These are phyloP conservation scores for Drosophila watanabei DNA, from an alignment of 1,140 invertebrate genomes.

Conservation along the genomic window DNA sequence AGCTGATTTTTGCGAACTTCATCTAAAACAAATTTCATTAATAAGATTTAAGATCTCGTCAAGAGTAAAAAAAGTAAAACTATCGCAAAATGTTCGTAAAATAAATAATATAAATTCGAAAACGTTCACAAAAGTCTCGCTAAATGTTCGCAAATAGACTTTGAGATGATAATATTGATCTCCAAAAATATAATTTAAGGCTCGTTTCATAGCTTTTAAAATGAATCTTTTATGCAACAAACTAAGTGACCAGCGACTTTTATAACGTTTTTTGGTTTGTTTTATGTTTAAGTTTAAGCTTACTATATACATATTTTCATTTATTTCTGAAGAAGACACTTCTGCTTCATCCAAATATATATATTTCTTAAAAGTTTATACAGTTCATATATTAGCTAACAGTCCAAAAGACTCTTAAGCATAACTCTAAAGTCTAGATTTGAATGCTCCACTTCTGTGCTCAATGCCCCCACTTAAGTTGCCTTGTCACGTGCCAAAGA, in stretches of 20 bases:
- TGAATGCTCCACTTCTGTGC: not conserved
- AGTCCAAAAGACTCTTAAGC: too few relatives aligned
- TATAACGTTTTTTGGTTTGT: too few relatives aligned
- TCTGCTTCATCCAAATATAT: not conserved
- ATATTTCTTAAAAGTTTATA: not conserved
- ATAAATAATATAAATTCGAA: not conserved
- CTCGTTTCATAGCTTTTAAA: too few relatives aligned
- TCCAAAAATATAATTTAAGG: too few relatives aligned
- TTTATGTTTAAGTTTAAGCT: too few relatives aligned
- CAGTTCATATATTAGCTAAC: too few relatives aligned
- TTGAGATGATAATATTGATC: too few relatives aligned
- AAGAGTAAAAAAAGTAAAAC: too few relatives aligned
- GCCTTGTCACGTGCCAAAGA: not conserved
- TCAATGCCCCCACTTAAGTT: not conserved
- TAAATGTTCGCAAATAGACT: not conserved
- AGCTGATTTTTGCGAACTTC: too few relatives aligned
- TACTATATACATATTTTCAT: not conserved
- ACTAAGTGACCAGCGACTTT: too few relatives aligned
- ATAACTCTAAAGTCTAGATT: not conserved
- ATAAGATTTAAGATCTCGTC: too few relatives aligned
- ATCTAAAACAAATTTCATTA: not conserved
- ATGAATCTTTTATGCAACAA: too few relatives aligned
- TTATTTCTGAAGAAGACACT: not conserved
- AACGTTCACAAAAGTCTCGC: not conserved
- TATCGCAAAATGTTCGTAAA: not conserved